phyloP scores from a whole-genome alignment of 1,140 invertebrate genomes.

The Drosophila murphyi region DNA sequence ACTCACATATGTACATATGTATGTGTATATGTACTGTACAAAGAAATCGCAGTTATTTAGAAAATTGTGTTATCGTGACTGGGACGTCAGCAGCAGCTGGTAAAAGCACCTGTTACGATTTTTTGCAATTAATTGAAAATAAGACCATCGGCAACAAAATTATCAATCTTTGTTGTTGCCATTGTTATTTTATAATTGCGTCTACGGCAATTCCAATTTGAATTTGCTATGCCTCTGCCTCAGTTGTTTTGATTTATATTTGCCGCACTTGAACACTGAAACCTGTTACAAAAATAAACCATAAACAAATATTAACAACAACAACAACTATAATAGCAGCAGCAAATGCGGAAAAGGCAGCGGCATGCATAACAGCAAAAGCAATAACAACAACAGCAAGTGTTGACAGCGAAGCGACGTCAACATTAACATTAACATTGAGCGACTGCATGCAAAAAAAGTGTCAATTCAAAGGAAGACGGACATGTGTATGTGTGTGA shows the following conservation, averaged over 20 bases:
- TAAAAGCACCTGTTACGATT: background rate
- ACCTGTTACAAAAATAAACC: slow-evolving; percentile 69
- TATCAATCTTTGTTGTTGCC: slow-evolving; percentile 11
- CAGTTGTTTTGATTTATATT: slow-evolving; percentile 45
- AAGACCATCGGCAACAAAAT: slow-evolving; percentile 19
- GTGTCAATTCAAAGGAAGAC: slow-evolving; percentile 8
- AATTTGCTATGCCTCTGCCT: slow-evolving; percentile 18
- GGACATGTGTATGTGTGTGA: background rate
- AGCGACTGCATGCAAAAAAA: slow-evolving; percentile 15
- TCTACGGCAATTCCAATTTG: slow-evolving; percentile 10
- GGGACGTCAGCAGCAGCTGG: slow-evolving; percentile 6
- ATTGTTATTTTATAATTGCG: slow-evolving; percentile 5
- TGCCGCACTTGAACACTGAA: slow-evolving; percentile 21
- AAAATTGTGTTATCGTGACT: slow-evolving; percentile 40
- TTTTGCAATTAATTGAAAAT: slow-evolving; percentile 27
- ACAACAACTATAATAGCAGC: slow-evolving; percentile 23
- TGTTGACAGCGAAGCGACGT: slow-evolving; percentile 38
- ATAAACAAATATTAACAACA: slow-evolving; percentile 49
- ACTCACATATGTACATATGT: background rate
- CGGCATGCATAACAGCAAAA: slow-evolving; percentile 18
- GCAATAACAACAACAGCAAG: slow-evolving; percentile 41
- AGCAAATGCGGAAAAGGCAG: slow-evolving; percentile 56
- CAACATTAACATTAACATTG: slow-evolving; percentile 29
- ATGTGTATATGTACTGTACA: slow-evolving; percentile 11
- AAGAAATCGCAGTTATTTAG: slow-evolving; percentile 25